A percentile compares a stretch with the other conserved stretches of the same genome.
phyloP scores from a whole-genome alignment of 1,140 invertebrate species.

The Drosophila insularis region DNA sequence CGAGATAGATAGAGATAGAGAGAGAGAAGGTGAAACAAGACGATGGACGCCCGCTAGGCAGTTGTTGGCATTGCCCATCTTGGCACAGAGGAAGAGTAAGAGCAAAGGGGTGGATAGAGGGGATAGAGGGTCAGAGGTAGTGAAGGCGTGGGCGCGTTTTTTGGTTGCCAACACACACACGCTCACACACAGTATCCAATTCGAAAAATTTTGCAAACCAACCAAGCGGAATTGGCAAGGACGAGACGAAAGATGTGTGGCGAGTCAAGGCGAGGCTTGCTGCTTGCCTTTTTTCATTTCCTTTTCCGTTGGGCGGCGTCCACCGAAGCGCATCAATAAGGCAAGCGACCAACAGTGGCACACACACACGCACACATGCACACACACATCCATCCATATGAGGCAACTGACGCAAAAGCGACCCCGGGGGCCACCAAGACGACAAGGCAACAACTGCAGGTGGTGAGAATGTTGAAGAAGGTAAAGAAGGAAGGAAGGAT shows the following conservation, averaged over 20 bases:
- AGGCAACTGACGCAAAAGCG: constrained; percentile 47
- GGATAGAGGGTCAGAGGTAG: not conserved
- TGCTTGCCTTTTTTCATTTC: constrained; percentile 72
- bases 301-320: constrained; percentile 73
- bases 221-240: constrained; percentile 71
- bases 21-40: constrained; percentile 3
- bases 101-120: not conserved
- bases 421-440: constrained; percentile 27
- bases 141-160: constrained; percentile 25
- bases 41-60: constrained; percentile 43
- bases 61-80: constrained; percentile 45
- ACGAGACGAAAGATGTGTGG: constrained; percentile 15
- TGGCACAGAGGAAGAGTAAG: not conserved
- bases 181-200: constrained; percentile 65
- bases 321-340: constrained; percentile 72
- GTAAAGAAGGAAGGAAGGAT: not conserved
- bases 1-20: not conserved
- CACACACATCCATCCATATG: constrained; percentile 33
- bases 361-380: constrained; percentile 17
- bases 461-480: constrained; percentile 20
- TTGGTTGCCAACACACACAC: constrained; percentile 51
- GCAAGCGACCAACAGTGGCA: constrained; percentile 28
- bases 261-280: constrained; percentile 17
- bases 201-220: constrained; percentile 74
- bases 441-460: constrained; percentile 38